These are phyloP conservation scores for Aporophyla nigra DNA, from an alignment of 2,888 invertebrate species.

Conservation along the genomic window DNA sequence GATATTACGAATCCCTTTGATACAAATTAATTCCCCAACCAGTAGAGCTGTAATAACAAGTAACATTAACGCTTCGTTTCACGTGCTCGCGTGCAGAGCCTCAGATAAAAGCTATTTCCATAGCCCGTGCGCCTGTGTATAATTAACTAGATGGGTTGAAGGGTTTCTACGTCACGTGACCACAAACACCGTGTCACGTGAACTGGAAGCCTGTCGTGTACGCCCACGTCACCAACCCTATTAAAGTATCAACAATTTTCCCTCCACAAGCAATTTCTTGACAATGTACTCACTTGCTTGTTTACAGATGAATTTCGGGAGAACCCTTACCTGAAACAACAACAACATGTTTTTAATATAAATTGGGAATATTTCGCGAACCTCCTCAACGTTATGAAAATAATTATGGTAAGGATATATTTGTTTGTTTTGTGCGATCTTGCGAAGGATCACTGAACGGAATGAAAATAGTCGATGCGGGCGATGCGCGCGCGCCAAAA, in stretches of 20 bases:
- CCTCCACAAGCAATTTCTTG: conserved; percentile 30
- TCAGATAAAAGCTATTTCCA: conserved; percentile 59
- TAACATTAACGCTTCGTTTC: conserved; percentile 23
- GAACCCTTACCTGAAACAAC: conserved; percentile 81
- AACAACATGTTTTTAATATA: conserved; percentile 60
- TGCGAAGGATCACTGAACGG: conserved; percentile 75
- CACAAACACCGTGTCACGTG: conserved; percentile 40
- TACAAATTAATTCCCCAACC: conserved; percentile 16
- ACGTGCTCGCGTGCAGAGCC: conserved; percentile 46
- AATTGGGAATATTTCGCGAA: conserved; percentile 69
- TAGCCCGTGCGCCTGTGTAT: conserved; percentile 44
- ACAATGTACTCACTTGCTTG: conserved; percentile 37
- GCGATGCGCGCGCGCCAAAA: conserved; percentile 75
- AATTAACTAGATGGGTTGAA: conserved; percentile 58
- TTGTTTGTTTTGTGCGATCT: conserved; percentile 71
- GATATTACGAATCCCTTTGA: conserved; percentile 12
- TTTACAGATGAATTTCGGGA: conserved; percentile 43
- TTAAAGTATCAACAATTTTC: conserved; percentile 38
- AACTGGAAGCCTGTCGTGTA: conserved; percentile 51
- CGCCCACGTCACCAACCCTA: conserved; percentile 36
- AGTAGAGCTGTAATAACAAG: conserved; percentile 29
- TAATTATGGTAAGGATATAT: conserved; percentile 64
- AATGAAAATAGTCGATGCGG: conserved; percentile 80
- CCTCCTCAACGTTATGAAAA: conserved; percentile 71
- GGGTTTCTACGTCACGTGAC: conserved; percentile 63